A percentile compares a stretch with the other conserved stretches of the same genome.
phyloP scores from a whole-genome alignment of 2,113 vertebrate species.

The Scomber colias region DNA sequence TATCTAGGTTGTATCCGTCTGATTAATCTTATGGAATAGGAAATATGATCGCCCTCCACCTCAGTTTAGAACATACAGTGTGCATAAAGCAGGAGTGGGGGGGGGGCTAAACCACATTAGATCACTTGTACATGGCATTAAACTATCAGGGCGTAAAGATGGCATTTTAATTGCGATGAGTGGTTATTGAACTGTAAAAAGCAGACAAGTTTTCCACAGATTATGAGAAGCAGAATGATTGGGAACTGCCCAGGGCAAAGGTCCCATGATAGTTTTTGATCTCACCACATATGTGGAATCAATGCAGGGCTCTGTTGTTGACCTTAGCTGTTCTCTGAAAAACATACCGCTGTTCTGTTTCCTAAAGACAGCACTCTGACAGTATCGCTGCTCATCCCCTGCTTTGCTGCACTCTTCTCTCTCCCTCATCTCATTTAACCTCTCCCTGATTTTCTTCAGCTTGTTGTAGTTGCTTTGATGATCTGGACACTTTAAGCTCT shows the following conservation, averaged over 20 bases:
- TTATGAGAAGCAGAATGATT: slow-evolving; percentile 71
- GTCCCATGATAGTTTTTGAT: slow-evolving; percentile 73
- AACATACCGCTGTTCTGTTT: slow-evolving; percentile 36
- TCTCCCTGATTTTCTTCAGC: background rate
- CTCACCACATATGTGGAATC: slow-evolving; percentile 69
- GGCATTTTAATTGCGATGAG: slow-evolving; percentile 68
- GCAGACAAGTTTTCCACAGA: slow-evolving; percentile 71
- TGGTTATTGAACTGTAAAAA: slow-evolving; percentile 74
- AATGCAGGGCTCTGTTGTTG: slow-evolving; percentile 72
- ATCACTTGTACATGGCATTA: slow-evolving; percentile 73
- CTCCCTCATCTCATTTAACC: background rate
- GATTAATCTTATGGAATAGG: background rate
- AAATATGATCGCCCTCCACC: background rate
- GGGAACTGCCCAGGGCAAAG: slow-evolving; percentile 71
- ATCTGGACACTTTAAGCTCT: background rate
- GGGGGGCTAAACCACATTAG: slow-evolving; percentile 63
- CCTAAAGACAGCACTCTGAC: slow-evolving; percentile 21
- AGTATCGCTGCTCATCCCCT: background rate
- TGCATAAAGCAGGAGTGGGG: slow-evolving; percentile 4
- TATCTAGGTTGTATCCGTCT: background rate
- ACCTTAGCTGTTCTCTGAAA: slow-evolving; percentile 42
- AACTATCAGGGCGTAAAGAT: slow-evolving; percentile 54
- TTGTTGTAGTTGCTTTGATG: background rate
- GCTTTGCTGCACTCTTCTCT: background rate
- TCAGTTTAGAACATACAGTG: background rate